Evolutionary conservation across 1,140 invertebrate genomes (phyloP).

Genomic region (Danaus plexippus): DNA sequence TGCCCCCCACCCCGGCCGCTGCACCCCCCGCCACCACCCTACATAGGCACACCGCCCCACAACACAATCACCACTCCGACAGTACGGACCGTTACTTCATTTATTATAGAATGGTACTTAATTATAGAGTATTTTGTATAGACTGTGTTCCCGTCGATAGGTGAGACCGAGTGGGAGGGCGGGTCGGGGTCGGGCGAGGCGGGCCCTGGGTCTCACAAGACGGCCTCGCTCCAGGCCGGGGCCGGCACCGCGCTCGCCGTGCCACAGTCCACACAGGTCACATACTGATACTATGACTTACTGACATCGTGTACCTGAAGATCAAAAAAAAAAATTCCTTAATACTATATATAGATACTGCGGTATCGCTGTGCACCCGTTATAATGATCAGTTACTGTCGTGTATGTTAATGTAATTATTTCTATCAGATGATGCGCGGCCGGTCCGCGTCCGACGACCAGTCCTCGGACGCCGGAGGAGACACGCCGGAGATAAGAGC

Average conservation of each 20-base stretch:
- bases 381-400: too few species aligned
- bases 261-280: conserved; percentile 33
- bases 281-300: too few species aligned
- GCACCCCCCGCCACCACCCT: conserved; percentile 27
- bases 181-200: conserved; percentile 40
- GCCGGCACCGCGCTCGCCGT: conserved; percentile 48
- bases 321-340: too few species aligned
- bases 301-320: too few species aligned
- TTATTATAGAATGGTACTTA: too few species aligned
- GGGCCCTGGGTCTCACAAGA: conserved; percentile 7
- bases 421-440: conserved; percentile 36
- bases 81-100: not conserved
- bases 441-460: conserved; percentile 46
- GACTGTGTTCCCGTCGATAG: conserved; percentile 32
- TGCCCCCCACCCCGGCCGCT: conserved; percentile 46
- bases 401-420: too few species aligned
- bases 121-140: not conserved
- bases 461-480: conserved; percentile 40
- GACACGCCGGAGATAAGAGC: conserved; percentile 48
- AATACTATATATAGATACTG: too few species aligned
- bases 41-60: conserved; percentile 3
- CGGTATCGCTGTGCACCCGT: too few species aligned
- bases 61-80: conserved; percentile 2
- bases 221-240: conserved; percentile 46
- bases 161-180: conserved; percentile 76